Evolutionary conservation across 1,140 invertebrate genomes (phyloP), one percentile per base, ranked within the genome.

Genomic region (Penaeus indicus): DNA sequence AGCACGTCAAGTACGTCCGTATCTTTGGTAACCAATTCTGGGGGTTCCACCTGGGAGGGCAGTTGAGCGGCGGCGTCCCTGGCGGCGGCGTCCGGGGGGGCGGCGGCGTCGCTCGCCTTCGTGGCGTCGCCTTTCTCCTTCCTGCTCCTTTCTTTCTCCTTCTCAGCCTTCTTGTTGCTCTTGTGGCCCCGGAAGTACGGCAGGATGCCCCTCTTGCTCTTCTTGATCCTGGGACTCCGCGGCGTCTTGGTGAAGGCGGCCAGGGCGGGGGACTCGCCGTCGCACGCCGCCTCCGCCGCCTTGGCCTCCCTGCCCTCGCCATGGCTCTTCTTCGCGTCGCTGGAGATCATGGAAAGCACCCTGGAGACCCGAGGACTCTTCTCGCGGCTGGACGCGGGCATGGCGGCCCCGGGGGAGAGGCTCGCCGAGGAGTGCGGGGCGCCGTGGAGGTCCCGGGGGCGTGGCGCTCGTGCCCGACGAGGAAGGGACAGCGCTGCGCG

Each of bases 301-400:
- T 72, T 67, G 77, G 38, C 22, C 85, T 86, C 78, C 75, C 21
- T 63, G 61, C 21, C 54, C 38, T 18, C 42, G 63, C 75, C 63
- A 67, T n/a, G 77, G 77, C 61, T 21, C 21, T 54, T 54, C 21
- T 67, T 79, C 75, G 85, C 62, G 62, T 86, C 85, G 47, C 77
- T 80, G 62, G 85, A 80, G 11, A 80, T 64, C 85, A 42, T 79
- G 38, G 75, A 32, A 47, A 86, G 80, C n/a, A 86, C 77, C 60
- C 80, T 80, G 63, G 77, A 69, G 61, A 86, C 85, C 78, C 85
- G 62, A 21, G 85, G 85, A 54, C 78, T 86, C 77, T 86, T 86
- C 69, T 86, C 64, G 19, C 79, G 80, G 75, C 79, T 88, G 67
- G 64, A 42, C 67, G 86, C 67, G 42, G 86, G 64, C 79, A 83